Evolutionary conservation across 2,888 invertebrate genomes (phyloP).

Genomic region (Lepidochrysops patricia): DNA sequence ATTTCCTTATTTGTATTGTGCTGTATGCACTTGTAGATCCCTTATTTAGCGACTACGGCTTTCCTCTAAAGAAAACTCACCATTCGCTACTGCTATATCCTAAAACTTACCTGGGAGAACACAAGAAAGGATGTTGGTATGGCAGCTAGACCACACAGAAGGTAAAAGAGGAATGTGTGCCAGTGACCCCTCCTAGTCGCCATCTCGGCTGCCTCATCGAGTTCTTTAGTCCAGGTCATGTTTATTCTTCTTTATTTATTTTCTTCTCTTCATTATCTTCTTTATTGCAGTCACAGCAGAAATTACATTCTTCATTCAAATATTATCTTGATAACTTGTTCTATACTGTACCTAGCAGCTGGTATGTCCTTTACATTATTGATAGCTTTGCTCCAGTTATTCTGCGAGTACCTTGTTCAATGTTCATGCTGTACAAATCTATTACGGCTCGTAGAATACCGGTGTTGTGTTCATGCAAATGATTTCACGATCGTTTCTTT

Average conservation of each 20-base stretch:
- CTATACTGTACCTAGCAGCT: background rate
- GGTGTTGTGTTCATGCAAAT: background rate
- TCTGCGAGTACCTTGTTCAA: background rate
- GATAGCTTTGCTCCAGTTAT: background rate
- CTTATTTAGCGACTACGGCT: too few relatives aligned
- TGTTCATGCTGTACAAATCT: background rate
- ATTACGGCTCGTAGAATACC: background rate
- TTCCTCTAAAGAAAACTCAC: too few relatives aligned
- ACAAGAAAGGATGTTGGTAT: constrained; percentile 79
- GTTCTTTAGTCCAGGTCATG: constrained; percentile 56
- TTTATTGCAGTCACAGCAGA: background rate
- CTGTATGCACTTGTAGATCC: too few relatives aligned
- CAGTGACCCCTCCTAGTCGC: constrained; percentile 78
- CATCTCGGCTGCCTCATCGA: constrained; percentile 74
- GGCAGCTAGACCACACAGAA: constrained; percentile 78
- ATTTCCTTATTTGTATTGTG: too few relatives aligned
- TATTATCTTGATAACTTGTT: background rate
- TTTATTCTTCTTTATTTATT: constrained; percentile 18
- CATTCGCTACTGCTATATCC: too few relatives aligned
- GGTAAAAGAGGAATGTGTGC: constrained; percentile 76
- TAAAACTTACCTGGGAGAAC: constrained; percentile 79
- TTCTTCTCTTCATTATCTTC: constrained; percentile 6
- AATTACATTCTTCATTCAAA: background rate
- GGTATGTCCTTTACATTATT: background rate
- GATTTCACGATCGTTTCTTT: background rate